phyloP scores from a whole-genome alignment of 2,113 vertebrate species.

The Cyprinodon tularosa region DNA sequence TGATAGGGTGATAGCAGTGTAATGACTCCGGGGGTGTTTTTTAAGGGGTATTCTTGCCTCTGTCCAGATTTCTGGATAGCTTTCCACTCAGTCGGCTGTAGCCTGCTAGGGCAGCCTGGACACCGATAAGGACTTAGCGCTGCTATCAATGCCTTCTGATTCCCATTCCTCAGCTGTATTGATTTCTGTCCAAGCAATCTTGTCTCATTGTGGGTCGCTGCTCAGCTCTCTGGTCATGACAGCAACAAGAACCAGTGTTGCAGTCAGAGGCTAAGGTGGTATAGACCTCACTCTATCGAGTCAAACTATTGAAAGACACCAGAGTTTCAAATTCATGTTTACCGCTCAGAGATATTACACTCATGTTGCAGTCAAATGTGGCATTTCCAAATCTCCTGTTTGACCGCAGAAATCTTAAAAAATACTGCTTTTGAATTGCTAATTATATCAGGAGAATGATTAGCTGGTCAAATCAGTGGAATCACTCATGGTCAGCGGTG shows the following conservation, averaged over 20 bases:
- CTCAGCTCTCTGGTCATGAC: conserved; percentile 80
- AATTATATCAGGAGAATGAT: too few relatives aligned
- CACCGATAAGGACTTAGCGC: conserved; percentile 82
- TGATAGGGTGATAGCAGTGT: conserved; percentile 69
- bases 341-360: conserved; percentile 22
- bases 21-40: conserved; percentile 65
- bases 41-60: conserved; percentile 61
- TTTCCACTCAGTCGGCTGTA: conserved; percentile 67
- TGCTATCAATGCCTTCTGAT: conserved; percentile 83
- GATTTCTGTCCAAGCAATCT: conserved; percentile 87
- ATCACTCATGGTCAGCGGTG: too few relatives aligned
- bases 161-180: conserved; percentile 83
- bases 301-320: conserved; percentile 43
- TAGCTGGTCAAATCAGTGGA: too few relatives aligned
- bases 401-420: neutral
- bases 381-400: neutral
- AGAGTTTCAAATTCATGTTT: conserved; percentile 48
- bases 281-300: conserved; percentile 58
- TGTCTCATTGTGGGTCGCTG: conserved; percentile 81
- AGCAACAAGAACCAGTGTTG: conserved; percentile 79
- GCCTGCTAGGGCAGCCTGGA: conserved; percentile 69
- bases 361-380: neutral
- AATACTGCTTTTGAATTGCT: neutral
- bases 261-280: conserved; percentile 75
- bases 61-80: conserved; percentile 75